Evolutionary conservation across 1,140 invertebrate genomes (phyloP), one percentile per base, ranked within the genome.

Genomic region (Tetragnatha versicolor): DNA sequence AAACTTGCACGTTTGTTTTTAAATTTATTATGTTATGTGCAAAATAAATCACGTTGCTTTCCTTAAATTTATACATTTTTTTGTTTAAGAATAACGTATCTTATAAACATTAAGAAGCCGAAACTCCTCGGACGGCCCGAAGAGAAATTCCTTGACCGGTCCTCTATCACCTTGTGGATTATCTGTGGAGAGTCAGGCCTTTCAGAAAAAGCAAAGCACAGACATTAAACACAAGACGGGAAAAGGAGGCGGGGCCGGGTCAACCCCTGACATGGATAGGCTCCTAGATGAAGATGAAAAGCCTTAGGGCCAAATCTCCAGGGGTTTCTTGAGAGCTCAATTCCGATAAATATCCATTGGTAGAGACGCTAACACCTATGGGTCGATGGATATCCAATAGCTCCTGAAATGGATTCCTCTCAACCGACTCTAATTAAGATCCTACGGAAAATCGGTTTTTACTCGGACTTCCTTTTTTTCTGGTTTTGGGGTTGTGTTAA

Each of bases 261-360:
- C 37, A 75, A 75, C 73, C 61, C 73, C 47, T 65, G 73, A 65
- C 73, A 65, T 42, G 61, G 61, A 66, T 53, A 53, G 73, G 31
- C 73, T 65, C 45, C 60, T 65, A 77, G 60, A 77, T 77, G 73
- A 77, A 77, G 73, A 77, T 77, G 73, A 77, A 77, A 77, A 66
- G 72, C 72, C 39, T 29, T 33, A 42, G 60, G 39, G 45, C 47
- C 61, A 53, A 66, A 65, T 53, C 73, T 77, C 53, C 51, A 63
- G 72, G 49, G 61, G 33, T 61, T 66, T 77, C 73, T 39, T 35
- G 73, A 77, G 73, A 77, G 61, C 73, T 55, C 60, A 53, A 61
- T 39, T 53, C 45, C 73, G 73, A 77, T 77, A 77, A 77, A 77
- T 77, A 77, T 77, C 73, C 73, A 77, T 77, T 77, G 73, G 73